Evolutionary conservation across 2,888 invertebrate species (phyloP), one percentile per base, ranked within the genome.

Genomic region (Agrilus biguttatus): DNA sequence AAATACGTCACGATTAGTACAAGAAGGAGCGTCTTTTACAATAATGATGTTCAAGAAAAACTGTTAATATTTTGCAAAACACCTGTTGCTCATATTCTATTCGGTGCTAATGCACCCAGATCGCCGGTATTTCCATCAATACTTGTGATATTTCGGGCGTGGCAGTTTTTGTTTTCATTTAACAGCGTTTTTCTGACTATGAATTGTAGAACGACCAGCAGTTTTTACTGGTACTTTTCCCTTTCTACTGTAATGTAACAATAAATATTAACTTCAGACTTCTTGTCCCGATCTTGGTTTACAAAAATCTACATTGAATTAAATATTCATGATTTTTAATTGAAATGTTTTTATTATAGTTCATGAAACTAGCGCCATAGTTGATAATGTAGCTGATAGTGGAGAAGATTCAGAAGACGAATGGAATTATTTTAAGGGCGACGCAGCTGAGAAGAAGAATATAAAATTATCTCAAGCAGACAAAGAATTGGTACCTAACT

Each of bases 381-480:
- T 75, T 68, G 81, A 80, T 70, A 80, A 80, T 76, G 78, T 78
- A 77, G 80, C 72, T 60, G 82, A 81, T 66, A 81, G 77, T 57
- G 77, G 80, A 57, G 81, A 81, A 54, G 83, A 83, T 53, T 81
- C 83, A 53, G 86, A 86, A 68, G 87, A 86, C 78, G 88, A 87
- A 80, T 87, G 85, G 86, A 85, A 87, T 65, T 88, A 85, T 63
- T 79, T 76, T 65, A 77, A 77, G 61, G 77, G 77, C 54, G 80
- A 78, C 57, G 70, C 71, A 45, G 73, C 76, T 53, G 75, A 77
- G 61, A 77, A 75, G 59, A 74, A 75, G 55, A 72, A 72, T 61
- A 45, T 54, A 44, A 69, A 67, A 55, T 67, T 62, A 44, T 69
- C 66, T 50, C 71, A 58, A 67, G 71, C 72, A 49, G 59, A 60